Evolutionary conservation across 64 coral and sea anemone species (phyloP).

Genomic region (Trachythela sp.): DNA sequence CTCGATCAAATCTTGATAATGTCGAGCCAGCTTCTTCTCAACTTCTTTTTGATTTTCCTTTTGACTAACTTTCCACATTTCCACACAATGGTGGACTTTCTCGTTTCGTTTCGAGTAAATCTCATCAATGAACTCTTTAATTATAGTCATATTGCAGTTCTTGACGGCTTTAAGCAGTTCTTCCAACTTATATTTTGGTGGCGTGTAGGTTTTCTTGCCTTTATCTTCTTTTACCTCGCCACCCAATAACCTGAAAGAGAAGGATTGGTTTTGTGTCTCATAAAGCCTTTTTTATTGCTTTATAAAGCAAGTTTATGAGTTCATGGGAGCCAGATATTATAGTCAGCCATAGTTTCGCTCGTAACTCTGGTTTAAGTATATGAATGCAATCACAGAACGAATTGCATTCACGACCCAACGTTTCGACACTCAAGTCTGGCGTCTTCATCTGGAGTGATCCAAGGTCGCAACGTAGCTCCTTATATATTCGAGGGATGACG

Average conservation of each 20-base stretch:
- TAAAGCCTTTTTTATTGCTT: no score
- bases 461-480: no score
- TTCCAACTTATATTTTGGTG: not conserved
- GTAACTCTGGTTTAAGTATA: no score
- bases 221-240: slow-evolving; percentile 10
- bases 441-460: no score
- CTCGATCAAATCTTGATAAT: slow-evolving; percentile 10
- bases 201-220: not conserved
- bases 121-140: slow-evolving; percentile 9
- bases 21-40: slow-evolving; percentile 1
- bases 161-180: not conserved
- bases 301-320: no score
- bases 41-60: not conserved
- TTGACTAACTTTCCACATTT: not conserved
- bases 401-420: no score
- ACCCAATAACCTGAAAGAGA: not conserved
- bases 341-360: no score
- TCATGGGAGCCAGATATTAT: no score
- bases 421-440: no score
- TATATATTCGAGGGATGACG: no score
- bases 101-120: slow-evolving; percentile 5
- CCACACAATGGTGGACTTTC: not conserved
- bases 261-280: no score
- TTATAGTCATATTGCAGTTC: slow-evolving; percentile 7
- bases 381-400: no score